A percentile compares a stretch with the other conserved stretches of the same genome.
These are phyloP conservation scores for Hesperia comma DNA, from an alignment of 2,888 invertebrate species.

Conservation along the genomic window DNA sequence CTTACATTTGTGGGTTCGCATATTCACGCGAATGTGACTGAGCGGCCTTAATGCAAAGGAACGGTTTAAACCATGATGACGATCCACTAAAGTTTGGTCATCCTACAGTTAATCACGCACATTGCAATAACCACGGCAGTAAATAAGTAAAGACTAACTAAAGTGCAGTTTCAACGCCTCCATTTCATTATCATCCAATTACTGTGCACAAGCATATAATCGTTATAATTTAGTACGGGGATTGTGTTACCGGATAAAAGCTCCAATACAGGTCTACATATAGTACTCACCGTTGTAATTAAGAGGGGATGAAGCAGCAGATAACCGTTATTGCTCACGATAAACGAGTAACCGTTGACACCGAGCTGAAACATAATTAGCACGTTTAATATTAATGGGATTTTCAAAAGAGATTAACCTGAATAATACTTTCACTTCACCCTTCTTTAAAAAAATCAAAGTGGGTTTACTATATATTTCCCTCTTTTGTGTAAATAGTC, in stretches of 20 bases:
- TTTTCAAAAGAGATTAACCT: background rate
- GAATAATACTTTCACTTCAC: background rate
- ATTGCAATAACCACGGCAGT: too few relatives aligned
- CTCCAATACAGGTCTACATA: background rate
- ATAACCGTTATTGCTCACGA: conserved; percentile 98
- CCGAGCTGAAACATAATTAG: conserved; percentile 88
- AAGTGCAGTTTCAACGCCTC: too few relatives aligned
- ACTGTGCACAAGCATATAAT: background rate
- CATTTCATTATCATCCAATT: too few relatives aligned
- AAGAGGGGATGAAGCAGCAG: conserved; percentile 97
- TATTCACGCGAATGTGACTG: too few relatives aligned
- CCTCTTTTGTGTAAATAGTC: too few relatives aligned
- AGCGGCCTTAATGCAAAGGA: too few relatives aligned
- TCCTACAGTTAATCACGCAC: too few relatives aligned
- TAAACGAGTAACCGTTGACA: conserved; percentile 97
- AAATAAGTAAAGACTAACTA: too few relatives aligned
- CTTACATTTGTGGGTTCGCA: too few relatives aligned
- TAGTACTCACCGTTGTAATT: conserved; percentile 90
- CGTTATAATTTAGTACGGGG: background rate
- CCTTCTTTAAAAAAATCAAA: background rate
- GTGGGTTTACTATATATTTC: too few relatives aligned
- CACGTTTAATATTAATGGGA: background rate
- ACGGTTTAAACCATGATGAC: too few relatives aligned
- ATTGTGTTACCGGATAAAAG: background rate
- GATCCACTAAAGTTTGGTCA: too few relatives aligned